Evolutionary conservation across 92 coral and sea anemone species (phyloP), one percentile per base, ranked within the genome.

Genomic region (Phenganax marumi): DNA sequence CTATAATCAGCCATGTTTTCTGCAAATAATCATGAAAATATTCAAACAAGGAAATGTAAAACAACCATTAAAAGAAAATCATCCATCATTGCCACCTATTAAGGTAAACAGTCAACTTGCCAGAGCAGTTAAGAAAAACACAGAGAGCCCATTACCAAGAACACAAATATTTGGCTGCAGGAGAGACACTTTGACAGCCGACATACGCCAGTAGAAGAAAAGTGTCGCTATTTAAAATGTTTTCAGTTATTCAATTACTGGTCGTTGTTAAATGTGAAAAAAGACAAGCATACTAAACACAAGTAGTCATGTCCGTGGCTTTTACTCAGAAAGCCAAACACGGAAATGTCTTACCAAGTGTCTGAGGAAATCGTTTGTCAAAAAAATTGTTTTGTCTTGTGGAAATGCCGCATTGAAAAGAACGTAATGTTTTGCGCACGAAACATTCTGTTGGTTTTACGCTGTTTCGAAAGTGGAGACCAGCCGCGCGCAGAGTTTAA

Each of bases 341-440:
- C 64, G 79, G 79, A 74, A 74, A 52, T 52, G 61, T 19, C 22
- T 52, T 47, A 11, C 12, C 7, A 26, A 70, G 48, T 48, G 48
- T 50, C 22, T 69, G 75, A 72, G 77, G 58, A 46, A 72, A 72
- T 72, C 77, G 22, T 72, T 72, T 49, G 49, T 49, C 56, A 72
- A 47, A 26, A 26, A 10, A 70, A 48, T 72, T 12, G 43, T 33
- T 72, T 21, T 57, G 56, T 48, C 17, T 46, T 72, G 77, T 72
- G 50, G 50, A 6, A 66, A 14, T 64, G 14, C 72, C 26, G 50
- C 12, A 66, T 25, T 21, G 14, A 66, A 66, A 47, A 66, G 49
- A 66, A 49, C 50, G 25, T 19, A 1, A 14, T 56, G 16, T 14
- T 56, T 56, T 16, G 22, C 22, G 48, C 73, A 68, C 47, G 73